Evolutionary conservation across 2,888 invertebrate species (phyloP).

Genomic region (Lucinisca nassula): DNA sequence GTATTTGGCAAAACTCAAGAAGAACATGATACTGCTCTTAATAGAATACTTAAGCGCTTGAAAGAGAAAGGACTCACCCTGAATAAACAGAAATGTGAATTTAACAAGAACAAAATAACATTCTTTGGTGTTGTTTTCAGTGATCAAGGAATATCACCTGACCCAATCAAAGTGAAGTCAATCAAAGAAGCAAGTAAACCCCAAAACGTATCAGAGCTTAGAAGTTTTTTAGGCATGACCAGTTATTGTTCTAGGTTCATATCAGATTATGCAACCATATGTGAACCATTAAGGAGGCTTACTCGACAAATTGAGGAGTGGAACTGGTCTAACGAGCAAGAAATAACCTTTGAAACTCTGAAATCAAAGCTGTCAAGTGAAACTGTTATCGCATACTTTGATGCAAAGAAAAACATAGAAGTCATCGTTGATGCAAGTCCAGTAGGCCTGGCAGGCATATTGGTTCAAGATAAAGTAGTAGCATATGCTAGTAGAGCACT

Average conservation of each 20-base stretch:
- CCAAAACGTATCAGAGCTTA: conserved; percentile 65
- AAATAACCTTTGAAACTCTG: conserved; percentile 64
- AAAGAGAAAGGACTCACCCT: conserved; percentile 67
- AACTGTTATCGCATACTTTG: conserved; percentile 41
- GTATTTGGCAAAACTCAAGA: conserved; percentile 78
- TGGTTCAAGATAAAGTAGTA: not conserved
- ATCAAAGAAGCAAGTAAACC: conserved; percentile 65
- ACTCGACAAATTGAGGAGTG: conserved; percentile 63
- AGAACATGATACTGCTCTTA: conserved; percentile 81
- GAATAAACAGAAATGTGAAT: conserved; percentile 81
- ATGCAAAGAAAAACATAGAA: conserved; percentile 18
- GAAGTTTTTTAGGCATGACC: conserved; percentile 75
- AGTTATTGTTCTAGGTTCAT: conserved; percentile 75
- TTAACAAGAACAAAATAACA: conserved; percentile 55
- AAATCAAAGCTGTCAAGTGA: conserved; percentile 60
- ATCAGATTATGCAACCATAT: conserved; percentile 64
- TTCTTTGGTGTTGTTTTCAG: conserved; percentile 59
- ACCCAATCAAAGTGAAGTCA: conserved; percentile 67
- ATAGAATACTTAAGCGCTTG: conserved; percentile 68
- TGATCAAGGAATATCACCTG: conserved; percentile 55
- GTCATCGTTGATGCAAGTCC: conserved; percentile 4
- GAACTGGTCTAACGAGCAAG: conserved; percentile 63
- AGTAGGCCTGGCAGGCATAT: not conserved
- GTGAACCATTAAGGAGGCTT: conserved; percentile 72
- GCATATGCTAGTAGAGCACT: conserved; percentile 70